Evolutionary conservation across 2,888 invertebrate genomes (phyloP), one percentile per base, ranked within the genome.

Genomic region (Hipparchia semele): DNA sequence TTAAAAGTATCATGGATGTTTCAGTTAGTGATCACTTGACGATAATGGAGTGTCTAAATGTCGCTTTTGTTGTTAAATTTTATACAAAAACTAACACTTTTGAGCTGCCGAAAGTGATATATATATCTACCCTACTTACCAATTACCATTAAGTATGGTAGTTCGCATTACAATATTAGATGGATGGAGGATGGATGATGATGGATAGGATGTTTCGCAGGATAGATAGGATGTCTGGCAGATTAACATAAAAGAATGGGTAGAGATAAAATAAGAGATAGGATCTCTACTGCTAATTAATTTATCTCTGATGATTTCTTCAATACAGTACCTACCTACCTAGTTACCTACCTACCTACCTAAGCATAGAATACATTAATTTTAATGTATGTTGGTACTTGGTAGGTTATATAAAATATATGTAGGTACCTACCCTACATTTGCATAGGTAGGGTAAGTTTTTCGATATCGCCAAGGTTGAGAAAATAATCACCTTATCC

Each of bases 21-120:
- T 56, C 45, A 59, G 23, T 68, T 78, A 81, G 75, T 76, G 84
- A 87, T 88, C 80, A 76, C 77, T 77, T 78, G 53, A 71, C 77
- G 87, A 87, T 86, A 87, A 84, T 80, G 78, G 79, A 73, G 73
- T 74, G 74, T 75, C 72, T 81, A 87, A 88, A 86, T 86, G 86
- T 86, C 78, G 83, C 81, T 78, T 83, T 85, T 86, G 84, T 85
- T 82, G 80, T 79, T 77, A 80, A 71, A 80, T 81, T 83, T 81
- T 73, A 69, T 77, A 79, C 75, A 80, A 79, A 82, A 83, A 79
- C 77, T 78, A 76, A 76, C 78, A 58, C 79, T 77, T 78, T 78
- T 76, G 78, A 73, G 75, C 64, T 71, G 77, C 79, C 79, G 79
- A 77, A 72, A 74, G 65, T 39, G 39, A 46, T 58, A 46, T 58